Evolutionary conservation across 2,797 vertebrate species (phyloP).

Genomic region (Atherinosoma microstoma): DNA sequence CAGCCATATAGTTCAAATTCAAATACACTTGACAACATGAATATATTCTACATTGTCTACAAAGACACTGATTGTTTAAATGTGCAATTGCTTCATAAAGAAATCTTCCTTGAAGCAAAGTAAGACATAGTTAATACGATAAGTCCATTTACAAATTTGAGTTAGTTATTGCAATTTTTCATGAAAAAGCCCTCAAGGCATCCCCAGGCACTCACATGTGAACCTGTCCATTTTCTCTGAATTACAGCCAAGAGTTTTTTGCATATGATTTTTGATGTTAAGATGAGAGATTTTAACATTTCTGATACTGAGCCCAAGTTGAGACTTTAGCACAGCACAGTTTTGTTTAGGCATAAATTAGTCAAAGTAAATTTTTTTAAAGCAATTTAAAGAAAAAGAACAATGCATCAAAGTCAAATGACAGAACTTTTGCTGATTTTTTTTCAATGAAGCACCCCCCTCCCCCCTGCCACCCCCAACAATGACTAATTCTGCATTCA

Average conservation of each 20-base stretch:
- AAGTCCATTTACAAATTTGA: constrained; percentile 38
- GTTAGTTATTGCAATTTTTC: constrained; percentile 28
- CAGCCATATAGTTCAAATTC: background rate
- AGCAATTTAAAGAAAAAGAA: too few species aligned
- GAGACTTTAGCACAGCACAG: constrained; percentile 25
- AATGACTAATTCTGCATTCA: too few species aligned
- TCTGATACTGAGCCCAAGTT: constrained; percentile 45
- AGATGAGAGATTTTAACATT: constrained; percentile 53
- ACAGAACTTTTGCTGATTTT: too few species aligned
- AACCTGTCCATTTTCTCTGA: constrained; percentile 49
- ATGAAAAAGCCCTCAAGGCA: constrained; percentile 49
- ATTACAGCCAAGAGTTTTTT: constrained; percentile 50
- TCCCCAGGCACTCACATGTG: constrained; percentile 45
- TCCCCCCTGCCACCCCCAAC: too few species aligned
- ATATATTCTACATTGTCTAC: background rate
- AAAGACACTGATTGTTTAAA: background rate
- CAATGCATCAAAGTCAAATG: too few species aligned
- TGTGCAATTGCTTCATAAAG: background rate
- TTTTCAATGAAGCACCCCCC: too few species aligned
- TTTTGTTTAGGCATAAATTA: background rate
- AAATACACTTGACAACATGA: background rate
- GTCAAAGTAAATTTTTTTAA: too few species aligned
- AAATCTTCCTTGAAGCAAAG: background rate
- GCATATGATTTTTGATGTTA: constrained; percentile 42
- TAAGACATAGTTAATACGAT: constrained; percentile 24